Percentiles rank a stretch among this genome's conserved stretches.
These are phyloP conservation scores for Thaleichthys pacificus DNA, from an alignment of 2,797 vertebrate genomes.

Conservation along the genomic window DNA sequence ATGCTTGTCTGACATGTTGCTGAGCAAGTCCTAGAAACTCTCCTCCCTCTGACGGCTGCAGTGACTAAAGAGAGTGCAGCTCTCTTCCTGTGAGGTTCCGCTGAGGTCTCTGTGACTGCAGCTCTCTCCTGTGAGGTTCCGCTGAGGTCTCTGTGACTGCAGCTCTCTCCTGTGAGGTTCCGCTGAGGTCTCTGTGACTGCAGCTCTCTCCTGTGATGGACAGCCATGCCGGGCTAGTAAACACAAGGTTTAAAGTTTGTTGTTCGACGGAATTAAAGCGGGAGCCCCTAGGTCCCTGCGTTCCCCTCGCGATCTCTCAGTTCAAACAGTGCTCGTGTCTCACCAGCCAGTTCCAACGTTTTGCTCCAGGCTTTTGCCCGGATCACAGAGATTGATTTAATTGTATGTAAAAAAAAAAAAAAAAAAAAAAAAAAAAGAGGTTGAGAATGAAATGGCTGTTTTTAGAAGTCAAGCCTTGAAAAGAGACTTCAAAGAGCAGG, in stretches of 20 bases:
- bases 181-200: neutral
- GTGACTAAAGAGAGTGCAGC: too few relatives aligned
- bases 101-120: too few relatives aligned
- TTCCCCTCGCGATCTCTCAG: slow-evolving; percentile 25
- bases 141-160: too few relatives aligned
- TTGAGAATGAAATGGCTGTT: slow-evolving; percentile 29
- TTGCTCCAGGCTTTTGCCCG: slow-evolving; percentile 39
- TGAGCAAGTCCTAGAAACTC: too few relatives aligned
- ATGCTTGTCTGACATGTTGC: too few relatives aligned
- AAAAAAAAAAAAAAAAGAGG: slow-evolving; percentile 15
- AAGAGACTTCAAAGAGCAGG: slow-evolving; percentile 55
- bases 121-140: slow-evolving; percentile 18
- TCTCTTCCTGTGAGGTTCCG: too few relatives aligned
- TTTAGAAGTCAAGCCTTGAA: slow-evolving; percentile 60
- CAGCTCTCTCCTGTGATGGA: slow-evolving; percentile 30
- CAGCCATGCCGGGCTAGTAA: slow-evolving; percentile 31
- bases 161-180: too few relatives aligned
- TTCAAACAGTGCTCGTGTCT: slow-evolving; percentile 42
- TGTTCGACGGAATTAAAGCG: slow-evolving; percentile 37
- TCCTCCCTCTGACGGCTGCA: too few relatives aligned
- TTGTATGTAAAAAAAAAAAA: slow-evolving; percentile 3
- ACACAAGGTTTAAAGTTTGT: slow-evolving; percentile 49
- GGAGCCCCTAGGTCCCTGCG: neutral
- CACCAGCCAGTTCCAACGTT: slow-evolving; percentile 43
- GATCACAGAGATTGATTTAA: slow-evolving; percentile 26